Evolutionary conservation across 2,888 invertebrate species (phyloP), one percentile per base, ranked within the genome.

Genomic region (Brenthis ino): DNA sequence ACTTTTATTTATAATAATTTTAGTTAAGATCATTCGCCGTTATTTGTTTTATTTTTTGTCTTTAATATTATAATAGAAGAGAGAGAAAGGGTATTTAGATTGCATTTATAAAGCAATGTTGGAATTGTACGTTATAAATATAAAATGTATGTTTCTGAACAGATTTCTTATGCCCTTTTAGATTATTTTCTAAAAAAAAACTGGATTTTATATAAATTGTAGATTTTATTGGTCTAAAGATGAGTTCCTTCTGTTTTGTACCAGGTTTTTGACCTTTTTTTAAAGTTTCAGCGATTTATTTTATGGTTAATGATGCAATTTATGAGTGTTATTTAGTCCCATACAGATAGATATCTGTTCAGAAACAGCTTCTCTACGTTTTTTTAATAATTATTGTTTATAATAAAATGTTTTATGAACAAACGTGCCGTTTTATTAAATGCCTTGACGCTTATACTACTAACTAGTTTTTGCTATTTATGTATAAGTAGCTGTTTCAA

Each of bases 321-420:
- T 2, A 24, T 8, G 5, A 54, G 24, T 28, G 55, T 11, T 55
- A n/a, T 20, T 20, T 28, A 55, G 55, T 28, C 50, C 57, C 65
- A 48, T 33, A 56, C 57, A 54, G 20, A 51, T 48, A 64, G 69
- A 68, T 66, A 66, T 77, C 73, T 76, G 77, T 77, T 77, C 75
- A 66, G 70, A 73, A 73, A 75, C 75, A 76, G 72, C 68, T 71
- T 86, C 84, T 86, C 79, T 83, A 85, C 89, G 87, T 89, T 89
- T 88, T 88, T 86, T 85, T 85, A 72, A 74, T 85, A 85, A 89
- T 90, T 89, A 90, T 92, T 91, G 91, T 92, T 92, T 92, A 85
- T 89, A 91, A 89, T 92, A 91, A 91, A 92, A 89, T 85, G 89
- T 89, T 91, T 88, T 88, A 89, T 83, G 80, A 77, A 82, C 68